Conservation (phyloP, 2,797 vertebrate species). For the Acipenser ruthenus region DNA sequence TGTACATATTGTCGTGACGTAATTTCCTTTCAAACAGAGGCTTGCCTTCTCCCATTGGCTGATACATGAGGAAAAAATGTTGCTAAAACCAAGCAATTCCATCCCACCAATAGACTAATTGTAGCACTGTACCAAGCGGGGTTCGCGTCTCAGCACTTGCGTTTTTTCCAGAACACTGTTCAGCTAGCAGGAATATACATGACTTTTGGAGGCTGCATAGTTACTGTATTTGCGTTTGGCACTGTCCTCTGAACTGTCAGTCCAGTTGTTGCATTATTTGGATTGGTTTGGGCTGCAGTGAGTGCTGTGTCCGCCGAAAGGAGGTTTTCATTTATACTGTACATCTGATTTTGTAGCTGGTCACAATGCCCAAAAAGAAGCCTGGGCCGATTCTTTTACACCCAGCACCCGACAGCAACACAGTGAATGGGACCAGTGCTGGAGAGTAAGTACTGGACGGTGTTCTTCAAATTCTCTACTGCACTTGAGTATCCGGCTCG, state of each 20-base stretch:
- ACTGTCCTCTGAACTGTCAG: no score
- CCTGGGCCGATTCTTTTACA: slow-evolving; percentile 92
- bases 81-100: slow-evolving; percentile 18
- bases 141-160: no score
- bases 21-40: not conserved
- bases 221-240: no score
- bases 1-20: slow-evolving; percentile 64
- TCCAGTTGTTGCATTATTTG: no score
- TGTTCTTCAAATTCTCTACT: not conserved
- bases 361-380: slow-evolving; percentile 87
- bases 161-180: no score
- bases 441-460: slow-evolving; percentile 74
- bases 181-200: no score
- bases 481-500: no score
- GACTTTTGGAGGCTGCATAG: no score
- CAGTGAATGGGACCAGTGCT: slow-evolving; percentile 84
- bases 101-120: not conserved
- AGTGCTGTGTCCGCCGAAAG: no score
- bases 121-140: not conserved
- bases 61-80: slow-evolving; percentile 2
- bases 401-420: slow-evolving; percentile 84
- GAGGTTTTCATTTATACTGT: no score
- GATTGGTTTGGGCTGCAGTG: no score
- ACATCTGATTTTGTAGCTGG: slow-evolving; percentile 12
- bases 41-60: not conserved